phyloP scores from a whole-genome alignment of 2,888 invertebrate species.

The Rugalucina vietnamica region DNA sequence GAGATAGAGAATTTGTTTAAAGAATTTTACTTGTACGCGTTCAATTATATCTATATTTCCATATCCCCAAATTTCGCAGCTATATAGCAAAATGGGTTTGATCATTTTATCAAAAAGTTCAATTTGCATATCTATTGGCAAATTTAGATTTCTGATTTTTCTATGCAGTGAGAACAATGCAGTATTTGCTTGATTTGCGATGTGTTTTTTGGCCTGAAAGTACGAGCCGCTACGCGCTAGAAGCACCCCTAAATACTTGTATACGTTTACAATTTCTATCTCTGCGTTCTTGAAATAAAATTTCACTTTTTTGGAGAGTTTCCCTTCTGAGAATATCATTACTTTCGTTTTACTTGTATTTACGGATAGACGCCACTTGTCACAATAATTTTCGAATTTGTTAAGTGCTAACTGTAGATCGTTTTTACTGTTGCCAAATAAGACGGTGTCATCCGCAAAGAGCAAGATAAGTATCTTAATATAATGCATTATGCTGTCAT shows the following conservation, averaged over 20 bases:
- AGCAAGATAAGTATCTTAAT: slow-evolving; percentile 33
- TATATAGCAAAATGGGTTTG: not conserved
- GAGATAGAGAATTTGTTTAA: not conserved
- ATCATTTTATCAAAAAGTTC: not conserved
- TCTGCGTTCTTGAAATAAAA: not conserved
- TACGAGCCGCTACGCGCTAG: not conserved
- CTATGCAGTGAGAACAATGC: not conserved
- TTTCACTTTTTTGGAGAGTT: not conserved
- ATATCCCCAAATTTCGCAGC: not conserved
- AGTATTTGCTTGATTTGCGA: not conserved
- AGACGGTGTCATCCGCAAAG: slow-evolving; percentile 26
- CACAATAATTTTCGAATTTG: slow-evolving; percentile 6
- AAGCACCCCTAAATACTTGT: not conserved
- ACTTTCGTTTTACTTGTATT: not conserved
- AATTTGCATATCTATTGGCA: not conserved
- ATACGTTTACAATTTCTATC: not conserved
- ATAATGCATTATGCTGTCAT: not conserved
- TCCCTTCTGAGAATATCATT: not conserved
- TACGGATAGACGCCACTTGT: slow-evolving; percentile 6
- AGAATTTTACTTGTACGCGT: not conserved
- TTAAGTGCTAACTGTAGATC: slow-evolving; percentile 18
- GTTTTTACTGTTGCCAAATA: not conserved
- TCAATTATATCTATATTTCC: not conserved
- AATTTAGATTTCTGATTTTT: not conserved
- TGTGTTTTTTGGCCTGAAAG: not conserved